These are phyloP conservation scores for Caranx melampygus DNA, from an alignment of 2,113 vertebrate species.

Conservation along the genomic window DNA sequence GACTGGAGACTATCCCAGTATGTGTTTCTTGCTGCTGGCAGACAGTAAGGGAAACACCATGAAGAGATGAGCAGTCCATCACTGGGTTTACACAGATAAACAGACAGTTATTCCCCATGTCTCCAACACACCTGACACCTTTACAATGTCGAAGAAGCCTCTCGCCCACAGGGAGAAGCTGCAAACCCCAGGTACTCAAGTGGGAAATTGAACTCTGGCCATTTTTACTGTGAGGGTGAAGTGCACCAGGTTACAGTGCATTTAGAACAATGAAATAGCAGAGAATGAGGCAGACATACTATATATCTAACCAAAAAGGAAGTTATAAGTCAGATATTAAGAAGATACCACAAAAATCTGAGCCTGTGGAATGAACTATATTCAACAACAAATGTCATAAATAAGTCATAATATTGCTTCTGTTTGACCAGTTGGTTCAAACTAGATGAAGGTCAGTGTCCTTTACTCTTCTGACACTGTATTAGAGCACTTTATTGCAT, in stretches of 20 bases:
- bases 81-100: conserved; percentile 23
- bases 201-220: neutral
- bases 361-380: neutral
- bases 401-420: neutral
- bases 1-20: conserved; percentile 15
- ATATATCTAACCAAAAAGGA: neutral
- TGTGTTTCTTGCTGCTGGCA: conserved; percentile 22
- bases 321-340: neutral
- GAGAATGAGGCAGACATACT: neutral
- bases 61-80: conserved; percentile 21
- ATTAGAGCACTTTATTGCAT: neutral
- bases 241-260: neutral
- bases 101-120: conserved; percentile 32
- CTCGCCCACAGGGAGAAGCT: neutral
- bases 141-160: conserved; percentile 24
- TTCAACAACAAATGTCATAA: neutral
- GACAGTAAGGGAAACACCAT: conserved; percentile 4
- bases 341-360: neutral
- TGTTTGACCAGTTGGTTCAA: neutral
- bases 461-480: conserved; percentile 13
- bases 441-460: neutral
- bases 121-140: conserved; percentile 21
- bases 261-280: neutral
- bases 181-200: neutral
- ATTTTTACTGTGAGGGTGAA: neutral